A percentile compares a stretch with the other conserved stretches of the same genome.
Evolutionary conservation across 2,797 vertebrate species (phyloP).

Genomic region (Enteromius unitaeniatus): DNA sequence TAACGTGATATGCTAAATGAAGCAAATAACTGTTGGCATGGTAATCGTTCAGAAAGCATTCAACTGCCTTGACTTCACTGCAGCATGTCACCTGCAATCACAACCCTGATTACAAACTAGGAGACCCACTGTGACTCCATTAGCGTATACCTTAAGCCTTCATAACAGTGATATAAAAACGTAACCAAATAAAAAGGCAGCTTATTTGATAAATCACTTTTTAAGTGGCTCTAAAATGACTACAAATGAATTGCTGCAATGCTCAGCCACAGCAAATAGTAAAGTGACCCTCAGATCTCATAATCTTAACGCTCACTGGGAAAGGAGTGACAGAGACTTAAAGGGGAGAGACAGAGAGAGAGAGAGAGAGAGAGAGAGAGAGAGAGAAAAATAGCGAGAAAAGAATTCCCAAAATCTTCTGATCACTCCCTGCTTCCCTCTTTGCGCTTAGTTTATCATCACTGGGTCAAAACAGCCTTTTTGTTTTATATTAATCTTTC

Average conservation of each 20-base stretch:
- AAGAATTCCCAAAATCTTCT: conserved; percentile 9
- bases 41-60: neutral
- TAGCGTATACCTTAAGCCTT: neutral
- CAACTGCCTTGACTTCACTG: neutral
- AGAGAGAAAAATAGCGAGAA: neutral
- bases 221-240: neutral
- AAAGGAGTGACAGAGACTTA: conserved; percentile 19
- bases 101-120: conserved; percentile 13
- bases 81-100: neutral
- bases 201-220: neutral
- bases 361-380: neutral
- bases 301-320: conserved; percentile 64
- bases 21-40: conserved; percentile 20
- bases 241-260: neutral
- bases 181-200: neutral
- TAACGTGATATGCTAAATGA: neutral
- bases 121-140: neutral
- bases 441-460: conserved; percentile 58
- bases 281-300: conserved; percentile 63
- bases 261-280: neutral
- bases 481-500: neutral
- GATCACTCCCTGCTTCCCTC: conserved; percentile 50
- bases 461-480: conserved; percentile 51
- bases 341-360: neutral
- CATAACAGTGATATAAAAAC: neutral